Base-by-base conservation (phyloP, 2,888 invertebrate species). In the Amphimallon solstitiale region DNA sequence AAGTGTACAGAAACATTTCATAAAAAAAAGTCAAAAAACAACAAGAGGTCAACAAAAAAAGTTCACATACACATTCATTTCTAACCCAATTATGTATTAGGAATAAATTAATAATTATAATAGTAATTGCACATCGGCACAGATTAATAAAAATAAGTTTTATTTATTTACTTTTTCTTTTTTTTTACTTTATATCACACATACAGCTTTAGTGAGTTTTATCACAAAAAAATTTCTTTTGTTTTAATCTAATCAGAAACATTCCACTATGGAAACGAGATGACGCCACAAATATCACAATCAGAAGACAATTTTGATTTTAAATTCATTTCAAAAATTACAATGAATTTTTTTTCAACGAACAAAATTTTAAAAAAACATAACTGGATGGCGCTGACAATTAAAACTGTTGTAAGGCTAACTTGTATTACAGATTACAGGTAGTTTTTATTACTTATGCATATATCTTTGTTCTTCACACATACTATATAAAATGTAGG, bases 191-290 rank as follows among this genome's bases (percentile, higher is more conserved):
- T 56, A 56, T 56, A 56, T 56, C 56, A 56, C 56, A 56, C 56
- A 40, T 40, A 56, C 21, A 56, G 56, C 56, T 56, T 56, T 56
- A 56, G 56, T 56, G 56, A 56, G 56, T 56, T 40, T 56, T 56
- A 56, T 56, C 56, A 56, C 56, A 56, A 56, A 19, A 56, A 40
- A 29, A 29, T 29, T 43, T 40, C 40, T 54, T 37, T 56, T 38
- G 56, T 40, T 56, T 40, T 40, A 56, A 56, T 56, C 23, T 56
- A 56, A 9, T 40, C 23, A 23, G 29, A 40, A 56, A 40, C 15
- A 56, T 23, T 56, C 12, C 14, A 38, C 23, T 3, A 17, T 12
- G n/a, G 35, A 34, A 34, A 51, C 29, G 29, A 51, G 51, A 35
- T 56, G 23, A 56, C 14, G 40, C 23, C 56, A 40, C 23, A 4